Percentiles rank a stretch among this genome's conserved stretches.
These are phyloP conservation scores for Perithous albicinctus DNA, from an alignment of 2,888 invertebrate species.

Conservation along the genomic window DNA sequence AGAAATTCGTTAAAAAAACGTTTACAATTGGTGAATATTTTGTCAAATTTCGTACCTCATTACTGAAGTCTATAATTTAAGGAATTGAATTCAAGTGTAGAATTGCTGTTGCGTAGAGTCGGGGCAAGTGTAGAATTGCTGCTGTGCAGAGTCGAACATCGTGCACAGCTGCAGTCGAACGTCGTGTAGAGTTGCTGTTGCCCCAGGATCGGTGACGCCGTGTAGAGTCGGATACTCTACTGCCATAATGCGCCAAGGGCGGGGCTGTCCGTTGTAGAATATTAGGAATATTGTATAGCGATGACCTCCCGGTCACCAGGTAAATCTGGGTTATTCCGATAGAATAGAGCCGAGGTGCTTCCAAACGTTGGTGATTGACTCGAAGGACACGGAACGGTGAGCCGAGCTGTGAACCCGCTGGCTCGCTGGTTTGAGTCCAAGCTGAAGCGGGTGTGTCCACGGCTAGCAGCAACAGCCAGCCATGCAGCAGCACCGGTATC, in stretches of 20 bases:
- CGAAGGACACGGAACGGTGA: conserved; percentile 61
- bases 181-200: too few species aligned
- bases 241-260: background rate
- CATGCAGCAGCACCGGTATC: conserved; percentile 21
- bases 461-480: conserved; percentile 36
- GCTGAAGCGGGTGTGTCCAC: conserved; percentile 32
- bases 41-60: background rate
- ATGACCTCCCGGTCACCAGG: conserved; percentile 31
- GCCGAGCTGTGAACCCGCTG: conserved; percentile 26
- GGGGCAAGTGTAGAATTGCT: too few species aligned
- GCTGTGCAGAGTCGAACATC: too few species aligned
- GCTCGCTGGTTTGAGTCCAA: conserved; percentile 1
- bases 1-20: background rate
- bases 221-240: too few species aligned
- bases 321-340: conserved; percentile 81
- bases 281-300: background rate
- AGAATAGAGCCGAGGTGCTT: conserved; percentile 79
- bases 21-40: background rate
- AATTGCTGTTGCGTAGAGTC: too few species aligned
- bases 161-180: too few species aligned
- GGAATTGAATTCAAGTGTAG: too few species aligned
- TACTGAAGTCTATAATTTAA: background rate
- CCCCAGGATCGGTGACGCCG: too few species aligned
- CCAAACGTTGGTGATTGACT: conserved; percentile 78
- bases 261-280: background rate